phyloP scores from a whole-genome alignment of 2,888 invertebrate genomes.

The Platypus cylindrus region DNA sequence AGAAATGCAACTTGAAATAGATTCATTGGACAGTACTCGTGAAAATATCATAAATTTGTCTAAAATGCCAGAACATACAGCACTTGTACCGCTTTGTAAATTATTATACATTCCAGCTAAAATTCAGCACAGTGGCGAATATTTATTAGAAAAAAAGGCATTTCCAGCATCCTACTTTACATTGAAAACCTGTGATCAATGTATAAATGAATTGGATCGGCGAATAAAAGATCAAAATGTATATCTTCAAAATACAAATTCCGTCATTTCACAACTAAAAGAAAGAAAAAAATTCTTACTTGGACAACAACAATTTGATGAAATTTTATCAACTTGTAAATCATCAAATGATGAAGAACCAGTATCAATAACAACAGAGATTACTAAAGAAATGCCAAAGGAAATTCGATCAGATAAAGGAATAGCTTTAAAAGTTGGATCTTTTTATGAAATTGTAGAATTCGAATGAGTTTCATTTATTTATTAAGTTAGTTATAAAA shows the following conservation, averaged over 20 bases:
- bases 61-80: conserved; percentile 22
- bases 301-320: conserved; percentile 13
- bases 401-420: conserved; percentile 26
- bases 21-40: conserved; percentile 17
- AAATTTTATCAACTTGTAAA: neutral
- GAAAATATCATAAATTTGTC: conserved; percentile 19
- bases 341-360: conserved; percentile 9
- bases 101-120: conserved; percentile 27
- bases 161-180: conserved; percentile 21
- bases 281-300: conserved; percentile 22
- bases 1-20: conserved; percentile 15
- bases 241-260: conserved; percentile 18
- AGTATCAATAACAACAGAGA: conserved; percentile 7
- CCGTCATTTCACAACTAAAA: conserved; percentile 20
- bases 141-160: conserved; percentile 20
- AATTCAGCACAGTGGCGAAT: conserved; percentile 27
- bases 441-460: conserved; percentile 28
- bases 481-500: no score
- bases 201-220: conserved; percentile 19
- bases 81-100: conserved; percentile 26
- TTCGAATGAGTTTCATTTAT: conserved; percentile 23
- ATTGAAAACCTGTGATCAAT: conserved; percentile 21
- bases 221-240: conserved; percentile 17
- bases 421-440: conserved; percentile 25
- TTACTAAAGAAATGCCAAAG: conserved; percentile 18